phyloP scores from a whole-genome alignment of 2,113 vertebrate species.

The Melanerpes aurifrons region DNA sequence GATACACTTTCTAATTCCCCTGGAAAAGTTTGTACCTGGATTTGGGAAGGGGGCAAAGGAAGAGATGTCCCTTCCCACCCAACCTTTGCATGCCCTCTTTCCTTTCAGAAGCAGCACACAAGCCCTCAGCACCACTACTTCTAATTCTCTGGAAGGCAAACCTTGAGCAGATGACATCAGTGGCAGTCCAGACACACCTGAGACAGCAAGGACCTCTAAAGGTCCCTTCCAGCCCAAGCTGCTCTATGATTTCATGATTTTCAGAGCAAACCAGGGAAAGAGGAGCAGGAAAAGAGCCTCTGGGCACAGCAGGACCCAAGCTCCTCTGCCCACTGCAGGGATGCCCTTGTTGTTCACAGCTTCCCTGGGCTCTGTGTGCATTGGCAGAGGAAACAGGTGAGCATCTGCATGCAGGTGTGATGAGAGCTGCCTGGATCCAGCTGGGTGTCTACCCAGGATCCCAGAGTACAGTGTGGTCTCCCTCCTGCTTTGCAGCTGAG shows the following conservation, averaged over 20 bases:
- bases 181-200: background rate
- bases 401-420: fast-evolving
- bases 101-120: background rate
- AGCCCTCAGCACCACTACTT: background rate
- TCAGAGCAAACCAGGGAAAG: background rate
- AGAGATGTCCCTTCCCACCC: background rate
- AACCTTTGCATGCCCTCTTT: background rate
- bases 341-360: background rate
- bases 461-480: background rate
- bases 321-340: background rate
- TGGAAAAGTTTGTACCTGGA: background rate
- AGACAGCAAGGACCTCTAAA: background rate
- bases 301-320: background rate
- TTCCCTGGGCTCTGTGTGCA: background rate
- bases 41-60: background rate
- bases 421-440: background rate
- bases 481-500: background rate
- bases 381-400: background rate
- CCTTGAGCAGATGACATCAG: background rate
- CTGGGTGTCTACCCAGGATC: fast-evolving
- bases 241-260: background rate
- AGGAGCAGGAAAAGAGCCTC: background rate
- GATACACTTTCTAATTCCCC: background rate
- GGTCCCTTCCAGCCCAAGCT: background rate
- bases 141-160: background rate